These are phyloP conservation scores for Gambelia wislizenii DNA, from an alignment of 2,797 vertebrate species.

Conservation along the genomic window DNA sequence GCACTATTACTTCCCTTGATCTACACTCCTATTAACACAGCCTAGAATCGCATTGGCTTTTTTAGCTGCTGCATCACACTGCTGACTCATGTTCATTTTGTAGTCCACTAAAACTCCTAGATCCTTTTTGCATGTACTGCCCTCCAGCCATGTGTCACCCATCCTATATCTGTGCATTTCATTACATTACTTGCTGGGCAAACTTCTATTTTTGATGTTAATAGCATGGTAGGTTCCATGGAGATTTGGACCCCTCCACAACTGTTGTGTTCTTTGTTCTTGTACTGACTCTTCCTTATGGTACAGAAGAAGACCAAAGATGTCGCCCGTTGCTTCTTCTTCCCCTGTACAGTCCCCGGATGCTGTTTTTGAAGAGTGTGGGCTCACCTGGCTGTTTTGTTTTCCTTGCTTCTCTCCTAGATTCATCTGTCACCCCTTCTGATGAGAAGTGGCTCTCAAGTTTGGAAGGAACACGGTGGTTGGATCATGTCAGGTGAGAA, in stretches of 20 bases:
- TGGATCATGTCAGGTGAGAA: constrained; percentile 89
- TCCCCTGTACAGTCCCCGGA: fast-evolving
- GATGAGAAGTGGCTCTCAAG: constrained; percentile 96
- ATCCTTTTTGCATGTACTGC: too few species aligned
- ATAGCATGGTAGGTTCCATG: not conserved
- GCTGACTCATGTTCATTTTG: too few species aligned
- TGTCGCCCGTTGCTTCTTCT: too few species aligned
- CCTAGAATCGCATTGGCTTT: too few species aligned
- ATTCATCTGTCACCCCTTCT: constrained; percentile 79
- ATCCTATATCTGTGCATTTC: too few species aligned
- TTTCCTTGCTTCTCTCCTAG: constrained; percentile 19
- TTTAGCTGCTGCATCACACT: too few species aligned
- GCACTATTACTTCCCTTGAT: too few species aligned
- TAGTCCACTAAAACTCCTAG: too few species aligned
- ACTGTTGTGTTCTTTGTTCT: not conserved
- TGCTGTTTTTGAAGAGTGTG: not conserved
- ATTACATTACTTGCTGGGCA: too few species aligned
- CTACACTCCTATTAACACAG: too few species aligned
- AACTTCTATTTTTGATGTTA: not conserved
- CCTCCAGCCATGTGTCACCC: too few species aligned
- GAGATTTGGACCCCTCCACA: not conserved
- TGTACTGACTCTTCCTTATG: not conserved
- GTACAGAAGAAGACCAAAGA: not conserved
- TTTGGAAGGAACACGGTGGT: constrained; percentile 91
- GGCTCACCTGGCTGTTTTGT: not conserved